These are phyloP conservation scores for Serripes groenlandicus DNA, from an alignment of 2,888 invertebrate species.

Conservation along the genomic window DNA sequence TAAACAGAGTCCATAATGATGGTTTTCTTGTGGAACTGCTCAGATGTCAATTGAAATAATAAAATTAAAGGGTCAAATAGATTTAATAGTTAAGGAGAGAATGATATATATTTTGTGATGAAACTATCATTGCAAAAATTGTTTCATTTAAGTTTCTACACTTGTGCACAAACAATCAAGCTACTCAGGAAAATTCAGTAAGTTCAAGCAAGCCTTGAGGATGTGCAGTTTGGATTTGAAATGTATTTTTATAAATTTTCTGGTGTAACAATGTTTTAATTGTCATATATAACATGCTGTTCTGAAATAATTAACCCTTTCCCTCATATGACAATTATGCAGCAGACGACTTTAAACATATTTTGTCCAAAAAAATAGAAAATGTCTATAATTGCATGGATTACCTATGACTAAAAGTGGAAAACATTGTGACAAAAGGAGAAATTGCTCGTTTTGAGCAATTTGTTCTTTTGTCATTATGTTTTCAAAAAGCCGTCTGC, in stretches of 20 bases:
- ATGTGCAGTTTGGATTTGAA: constrained; percentile 26
- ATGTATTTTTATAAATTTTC: constrained; percentile 33
- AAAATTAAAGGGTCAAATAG: no score
- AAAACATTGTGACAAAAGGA: neutral
- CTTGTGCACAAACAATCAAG: constrained; percentile 81
- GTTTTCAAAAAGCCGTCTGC: no score
- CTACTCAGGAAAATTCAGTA: constrained; percentile 84
- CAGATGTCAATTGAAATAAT: no score
- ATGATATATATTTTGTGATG: no score
- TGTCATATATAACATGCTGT: neutral
- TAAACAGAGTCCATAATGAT: no score
- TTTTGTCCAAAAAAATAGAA: neutral
- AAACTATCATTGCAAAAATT: constrained; percentile 20
- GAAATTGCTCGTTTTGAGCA: neutral
- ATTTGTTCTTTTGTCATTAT: no score
- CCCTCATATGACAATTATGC: neutral
- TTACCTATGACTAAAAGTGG: neutral
- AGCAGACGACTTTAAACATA: neutral
- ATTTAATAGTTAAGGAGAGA: no score
- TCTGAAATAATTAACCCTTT: neutral
- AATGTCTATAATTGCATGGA: neutral
- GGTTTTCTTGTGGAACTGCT: no score
- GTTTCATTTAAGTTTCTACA: constrained; percentile 80
- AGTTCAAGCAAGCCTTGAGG: constrained; percentile 67
- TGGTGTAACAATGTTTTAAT: constrained; percentile 9